These are phyloP conservation scores for Urocolius indicus DNA, from an alignment of 2,113 vertebrate genomes.

Conservation along the genomic window DNA sequence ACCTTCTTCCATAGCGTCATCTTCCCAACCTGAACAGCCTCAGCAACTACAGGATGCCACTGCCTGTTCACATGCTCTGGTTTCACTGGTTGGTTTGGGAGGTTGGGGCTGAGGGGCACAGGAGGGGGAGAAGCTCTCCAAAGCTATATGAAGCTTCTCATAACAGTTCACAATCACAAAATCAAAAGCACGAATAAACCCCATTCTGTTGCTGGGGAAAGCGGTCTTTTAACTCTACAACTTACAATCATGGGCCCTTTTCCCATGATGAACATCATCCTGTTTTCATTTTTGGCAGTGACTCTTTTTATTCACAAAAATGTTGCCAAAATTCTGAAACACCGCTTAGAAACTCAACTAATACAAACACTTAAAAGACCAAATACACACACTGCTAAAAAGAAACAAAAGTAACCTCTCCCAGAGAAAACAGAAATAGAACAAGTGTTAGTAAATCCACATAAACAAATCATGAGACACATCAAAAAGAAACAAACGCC, in stretches of 20 bases:
- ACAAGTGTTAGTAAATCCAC: background rate
- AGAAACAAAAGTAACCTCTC: background rate
- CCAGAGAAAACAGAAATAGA: background rate
- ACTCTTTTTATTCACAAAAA: background rate
- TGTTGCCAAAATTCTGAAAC: background rate
- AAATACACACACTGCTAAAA: background rate
- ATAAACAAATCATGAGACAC: background rate
- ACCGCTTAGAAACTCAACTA: background rate
- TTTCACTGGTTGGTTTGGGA: background rate
- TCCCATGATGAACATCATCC: background rate
- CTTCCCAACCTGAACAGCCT: background rate
- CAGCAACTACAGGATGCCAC: background rate
- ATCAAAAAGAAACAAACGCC: background rate
- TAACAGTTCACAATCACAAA: background rate
- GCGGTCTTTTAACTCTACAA: background rate
- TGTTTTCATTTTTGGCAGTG: background rate
- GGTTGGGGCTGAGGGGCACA: no score
- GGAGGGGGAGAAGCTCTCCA: background rate
- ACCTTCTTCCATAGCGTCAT: background rate
- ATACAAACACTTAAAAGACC: background rate
- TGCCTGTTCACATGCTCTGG: accelerated
- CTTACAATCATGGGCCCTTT: background rate
- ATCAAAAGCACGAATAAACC: background rate
- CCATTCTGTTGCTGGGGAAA: background rate
- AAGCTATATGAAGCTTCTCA: background rate